Conservation (phyloP, 2,113 vertebrate genomes). For the Odobenus rosmarus region DNA sequence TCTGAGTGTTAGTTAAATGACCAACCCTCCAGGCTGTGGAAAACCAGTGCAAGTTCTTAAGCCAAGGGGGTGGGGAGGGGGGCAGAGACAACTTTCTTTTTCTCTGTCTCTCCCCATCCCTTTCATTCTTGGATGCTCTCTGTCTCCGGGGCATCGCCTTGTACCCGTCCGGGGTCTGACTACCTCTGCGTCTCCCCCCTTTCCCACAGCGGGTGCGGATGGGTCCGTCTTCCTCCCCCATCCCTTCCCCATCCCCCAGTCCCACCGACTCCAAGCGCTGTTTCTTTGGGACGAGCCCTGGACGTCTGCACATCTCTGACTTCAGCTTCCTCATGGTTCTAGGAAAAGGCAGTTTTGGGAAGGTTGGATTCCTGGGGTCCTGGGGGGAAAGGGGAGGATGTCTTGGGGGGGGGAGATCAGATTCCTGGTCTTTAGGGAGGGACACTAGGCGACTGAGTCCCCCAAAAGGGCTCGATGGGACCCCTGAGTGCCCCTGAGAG, state of each 20-base stretch:
- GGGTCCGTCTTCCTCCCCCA: slow-evolving; percentile 77
- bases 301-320: slow-evolving; percentile 87
- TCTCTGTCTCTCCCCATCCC: neutral
- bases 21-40: neutral
- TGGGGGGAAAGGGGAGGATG: neutral
- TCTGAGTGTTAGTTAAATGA: neutral
- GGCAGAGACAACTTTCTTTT: neutral
- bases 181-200: neutral
- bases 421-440: neutral
- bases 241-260: slow-evolving; percentile 78
- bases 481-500: neutral
- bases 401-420: neutral
- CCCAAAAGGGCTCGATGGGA: neutral
- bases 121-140: neutral
- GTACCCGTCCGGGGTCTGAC: neutral
- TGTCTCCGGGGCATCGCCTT: neutral
- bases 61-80: neutral
- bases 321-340: slow-evolving; percentile 97
- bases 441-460: neutral
- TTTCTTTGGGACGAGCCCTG: slow-evolving; percentile 78
- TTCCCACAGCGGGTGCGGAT: slow-evolving; percentile 78
- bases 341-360: slow-evolving; percentile 95
- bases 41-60: neutral
- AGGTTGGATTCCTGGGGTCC: slow-evolving; percentile 83
- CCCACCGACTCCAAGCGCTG: slow-evolving; percentile 86